These are phyloP conservation scores for Xerus inauris DNA, from an alignment of 2,113 vertebrate species.

Conservation along the genomic window DNA sequence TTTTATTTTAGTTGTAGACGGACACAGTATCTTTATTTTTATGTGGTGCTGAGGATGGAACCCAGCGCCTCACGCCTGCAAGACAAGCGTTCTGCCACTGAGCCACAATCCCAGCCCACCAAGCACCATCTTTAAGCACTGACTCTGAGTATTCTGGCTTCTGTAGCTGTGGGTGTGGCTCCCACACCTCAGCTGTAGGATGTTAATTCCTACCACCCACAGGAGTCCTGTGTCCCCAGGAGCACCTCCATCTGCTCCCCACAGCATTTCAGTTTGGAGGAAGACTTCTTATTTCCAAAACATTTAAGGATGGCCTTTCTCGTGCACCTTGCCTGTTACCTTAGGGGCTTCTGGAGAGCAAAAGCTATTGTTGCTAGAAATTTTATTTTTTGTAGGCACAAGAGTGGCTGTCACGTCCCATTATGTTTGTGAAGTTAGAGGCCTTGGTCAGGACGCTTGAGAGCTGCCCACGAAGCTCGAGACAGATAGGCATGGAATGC, in stretches of 20 bases:
- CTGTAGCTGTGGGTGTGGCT: not conserved
- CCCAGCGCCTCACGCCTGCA: too few species aligned
- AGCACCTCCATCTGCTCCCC: not conserved
- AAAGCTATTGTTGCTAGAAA: not conserved
- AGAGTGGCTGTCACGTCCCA: not conserved
- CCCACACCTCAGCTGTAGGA: not conserved
- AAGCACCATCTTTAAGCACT: rapidly evolving
- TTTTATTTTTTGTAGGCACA: not conserved
- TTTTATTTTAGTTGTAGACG: too few species aligned
- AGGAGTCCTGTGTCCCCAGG: not conserved
- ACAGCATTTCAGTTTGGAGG: too few species aligned
- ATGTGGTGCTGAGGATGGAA: too few species aligned
- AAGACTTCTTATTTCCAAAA: not conserved
- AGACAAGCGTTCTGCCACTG: too few species aligned
- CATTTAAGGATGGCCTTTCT: not conserved
- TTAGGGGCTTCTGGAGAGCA: not conserved
- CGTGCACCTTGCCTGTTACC: not conserved
- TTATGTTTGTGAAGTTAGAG: not conserved
- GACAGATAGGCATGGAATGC: not conserved
- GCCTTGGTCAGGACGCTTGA: rapidly evolving
- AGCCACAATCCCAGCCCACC: too few species aligned
- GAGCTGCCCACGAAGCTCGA: not conserved
- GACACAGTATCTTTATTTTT: too few species aligned
- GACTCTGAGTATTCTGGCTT: not conserved
- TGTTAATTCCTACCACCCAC: not conserved